Evolutionary conservation across 1,140 invertebrate species (phyloP), one percentile per base, ranked within the genome.

Genomic region (Listronotus bonariensis): DNA sequence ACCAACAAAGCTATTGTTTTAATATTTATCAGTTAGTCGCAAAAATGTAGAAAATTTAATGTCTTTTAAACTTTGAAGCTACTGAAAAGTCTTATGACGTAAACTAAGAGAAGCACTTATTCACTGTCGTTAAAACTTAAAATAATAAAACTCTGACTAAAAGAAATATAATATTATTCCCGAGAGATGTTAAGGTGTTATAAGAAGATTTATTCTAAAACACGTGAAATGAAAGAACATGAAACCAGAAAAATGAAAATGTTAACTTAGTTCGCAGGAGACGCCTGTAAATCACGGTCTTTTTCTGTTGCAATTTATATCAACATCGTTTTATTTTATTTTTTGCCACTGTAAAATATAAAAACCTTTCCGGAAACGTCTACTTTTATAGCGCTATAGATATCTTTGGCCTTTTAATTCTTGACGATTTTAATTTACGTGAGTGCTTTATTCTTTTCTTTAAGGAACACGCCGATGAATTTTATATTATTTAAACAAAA

Each of bases 241-340:
- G 56, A 58, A 58, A 46, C 56, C 56, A 48, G 56, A 58, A 58
- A 58, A 58, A 58, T 58, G 45, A 48, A 58, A 58, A 58, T 58
- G 56, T 58, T 58, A 58, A 58, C 40, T 34, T 58, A 51, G 46
- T 52, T 20, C 46, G 48, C 26, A 15, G 41, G 14, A 51, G 43
- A 60, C 26, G 20, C 38, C 58, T 60, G 58, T 52, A 60, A 60
- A 60, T 60, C 48, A 49, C n/a, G 59, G 31, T n/a, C 34, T 18
- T 41, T 62, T 62, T 43, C 40, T 54, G 40, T 53, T 62, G 59
- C 49, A 62, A 54, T 62, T 62, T 62, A 62, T 62, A 62, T 60
- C 58, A 60, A 51, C 48, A 46, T 51, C 17, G 32, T 51, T 60
- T 51, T 60, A 60, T 60, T 60, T 60, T 18, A 51, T 60, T 60